Evolutionary conservation across 2,797 vertebrate species (phyloP).

Genomic region (Molossus alvarezi): DNA sequence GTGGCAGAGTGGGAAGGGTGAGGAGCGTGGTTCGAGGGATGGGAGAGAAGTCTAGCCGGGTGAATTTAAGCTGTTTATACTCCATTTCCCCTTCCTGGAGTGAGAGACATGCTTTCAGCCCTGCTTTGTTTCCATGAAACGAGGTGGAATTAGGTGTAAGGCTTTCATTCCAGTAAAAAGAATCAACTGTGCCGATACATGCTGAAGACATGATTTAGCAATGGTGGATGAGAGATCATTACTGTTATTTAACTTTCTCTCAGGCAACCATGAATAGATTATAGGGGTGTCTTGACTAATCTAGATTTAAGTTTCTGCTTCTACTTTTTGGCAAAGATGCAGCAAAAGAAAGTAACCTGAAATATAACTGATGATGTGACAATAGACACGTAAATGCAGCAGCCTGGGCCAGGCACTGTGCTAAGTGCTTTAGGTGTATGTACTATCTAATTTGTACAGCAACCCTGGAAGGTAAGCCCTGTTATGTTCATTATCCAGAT

Average conservation of each 20-base stretch:
- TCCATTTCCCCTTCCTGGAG: background rate
- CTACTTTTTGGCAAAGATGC: background rate
- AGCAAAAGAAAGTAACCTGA: background rate
- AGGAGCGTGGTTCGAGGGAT: background rate
- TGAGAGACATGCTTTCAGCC: background rate
- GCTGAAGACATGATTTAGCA: slow-evolving; percentile 3
- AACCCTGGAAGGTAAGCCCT: background rate
- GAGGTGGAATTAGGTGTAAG: slow-evolving; percentile 10
- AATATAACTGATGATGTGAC: background rate
- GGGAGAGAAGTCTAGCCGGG: background rate
- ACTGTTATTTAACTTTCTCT: slow-evolving; percentile 23
- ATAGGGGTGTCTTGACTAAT: background rate
- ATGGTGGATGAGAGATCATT: background rate
- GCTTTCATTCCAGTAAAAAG: slow-evolving; percentile 32
- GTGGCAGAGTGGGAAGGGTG: background rate
- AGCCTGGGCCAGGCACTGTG: background rate
- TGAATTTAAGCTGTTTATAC: background rate
- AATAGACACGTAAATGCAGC: background rate
- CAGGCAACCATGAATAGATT: background rate
- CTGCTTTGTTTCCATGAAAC: background rate
- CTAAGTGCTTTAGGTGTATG: background rate
- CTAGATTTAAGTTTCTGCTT: background rate
- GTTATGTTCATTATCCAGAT: background rate
- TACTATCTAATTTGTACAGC: background rate
- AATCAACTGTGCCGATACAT: background rate